A percentile compares a stretch with the other conserved stretches of the same genome.
phyloP scores from a whole-genome alignment of 2,888 invertebrate genomes.

The Amblyjoppa fuscipennis region DNA sequence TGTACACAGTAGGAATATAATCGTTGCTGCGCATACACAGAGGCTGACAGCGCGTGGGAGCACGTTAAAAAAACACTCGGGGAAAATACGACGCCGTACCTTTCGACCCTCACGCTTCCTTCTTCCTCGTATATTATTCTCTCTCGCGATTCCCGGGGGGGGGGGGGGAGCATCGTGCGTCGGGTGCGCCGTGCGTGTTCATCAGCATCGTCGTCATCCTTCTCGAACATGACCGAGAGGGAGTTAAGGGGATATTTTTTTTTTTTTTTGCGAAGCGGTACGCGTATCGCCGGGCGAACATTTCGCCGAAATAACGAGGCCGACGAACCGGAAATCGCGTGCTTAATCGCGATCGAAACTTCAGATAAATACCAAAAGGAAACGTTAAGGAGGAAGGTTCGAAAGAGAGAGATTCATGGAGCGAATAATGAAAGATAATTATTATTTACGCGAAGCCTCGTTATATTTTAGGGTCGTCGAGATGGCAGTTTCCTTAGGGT shows the following conservation, averaged over 20 bases:
- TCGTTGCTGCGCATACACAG: not conserved
- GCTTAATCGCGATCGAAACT: conserved; percentile 63
- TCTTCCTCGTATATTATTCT: not conserved
- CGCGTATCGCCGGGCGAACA: conserved; percentile 51
- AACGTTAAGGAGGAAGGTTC: conserved; percentile 24
- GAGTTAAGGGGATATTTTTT: conserved; percentile 35
- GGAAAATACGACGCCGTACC: conserved; percentile 11
- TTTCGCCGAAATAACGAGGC: conserved; percentile 61
- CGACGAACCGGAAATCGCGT: conserved; percentile 59
- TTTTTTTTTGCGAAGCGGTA: conserved; percentile 48
- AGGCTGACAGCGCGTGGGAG: conserved; percentile 34
- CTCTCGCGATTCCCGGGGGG: conserved; percentile 19
- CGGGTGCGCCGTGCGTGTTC: conserved; percentile 15
- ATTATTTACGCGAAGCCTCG: not conserved
- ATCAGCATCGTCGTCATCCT: conserved; percentile 15
- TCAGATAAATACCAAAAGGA: conserved; percentile 56
- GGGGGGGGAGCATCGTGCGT: conserved; percentile 22
- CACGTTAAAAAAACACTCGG: conserved; percentile 3
- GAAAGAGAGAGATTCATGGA: conserved; percentile 29
- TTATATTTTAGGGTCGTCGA: too few species aligned
- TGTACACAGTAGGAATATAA: conserved; percentile 32
- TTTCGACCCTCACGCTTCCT: not conserved
- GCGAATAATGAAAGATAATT: conserved; percentile 15
- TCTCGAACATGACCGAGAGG: not conserved
- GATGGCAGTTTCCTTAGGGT: too few species aligned